These are phyloP conservation scores for Rhabditoides inermis DNA, from an alignment of 2,888 invertebrate genomes.

Conservation along the genomic window DNA sequence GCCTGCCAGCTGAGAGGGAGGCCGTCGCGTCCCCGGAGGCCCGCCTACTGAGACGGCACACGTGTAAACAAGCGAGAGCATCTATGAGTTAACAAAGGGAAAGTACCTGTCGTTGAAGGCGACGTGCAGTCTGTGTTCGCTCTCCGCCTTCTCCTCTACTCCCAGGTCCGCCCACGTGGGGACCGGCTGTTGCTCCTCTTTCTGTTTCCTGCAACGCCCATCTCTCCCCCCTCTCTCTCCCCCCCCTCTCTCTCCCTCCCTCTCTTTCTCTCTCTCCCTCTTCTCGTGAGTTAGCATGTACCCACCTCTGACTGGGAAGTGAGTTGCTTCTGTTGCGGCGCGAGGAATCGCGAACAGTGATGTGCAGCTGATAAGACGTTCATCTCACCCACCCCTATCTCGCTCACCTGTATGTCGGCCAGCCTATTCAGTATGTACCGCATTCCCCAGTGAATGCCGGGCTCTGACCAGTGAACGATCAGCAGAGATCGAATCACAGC, in stretches of 20 bases:
- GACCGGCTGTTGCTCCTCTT: conserved; percentile 20
- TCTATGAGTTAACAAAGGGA: conserved; percentile 9
- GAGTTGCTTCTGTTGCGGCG: too few relatives aligned
- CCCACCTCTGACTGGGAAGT: too few relatives aligned
- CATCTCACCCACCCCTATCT: not conserved
- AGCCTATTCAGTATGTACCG: conserved; percentile 62
- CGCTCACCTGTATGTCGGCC: conserved; percentile 51
- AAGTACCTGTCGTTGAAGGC: conserved; percentile 33
- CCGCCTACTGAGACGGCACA: conserved; percentile 6
- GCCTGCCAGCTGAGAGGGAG: conserved; percentile 5
- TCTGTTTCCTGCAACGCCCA: too few relatives aligned
- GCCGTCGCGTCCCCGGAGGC: conserved; percentile 11
- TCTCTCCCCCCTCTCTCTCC: too few relatives aligned
- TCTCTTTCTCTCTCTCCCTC: too few relatives aligned
- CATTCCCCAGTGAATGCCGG: conserved; percentile 92
- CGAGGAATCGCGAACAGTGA: too few relatives aligned
- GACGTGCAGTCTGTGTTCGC: conserved; percentile 21
- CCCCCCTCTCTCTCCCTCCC: too few relatives aligned
- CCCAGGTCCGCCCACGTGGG: conserved; percentile 48
- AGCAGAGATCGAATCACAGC: conserved; percentile 89
- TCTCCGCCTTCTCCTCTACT: conserved; percentile 17
- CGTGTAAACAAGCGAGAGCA: not conserved
- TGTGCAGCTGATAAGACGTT: too few relatives aligned
- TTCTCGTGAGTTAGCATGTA: too few relatives aligned
- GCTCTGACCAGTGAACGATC: conserved; percentile 92